These are phyloP conservation scores for Tetranychus piercei DNA, from an alignment of 2,888 invertebrate genomes.

Conservation along the genomic window DNA sequence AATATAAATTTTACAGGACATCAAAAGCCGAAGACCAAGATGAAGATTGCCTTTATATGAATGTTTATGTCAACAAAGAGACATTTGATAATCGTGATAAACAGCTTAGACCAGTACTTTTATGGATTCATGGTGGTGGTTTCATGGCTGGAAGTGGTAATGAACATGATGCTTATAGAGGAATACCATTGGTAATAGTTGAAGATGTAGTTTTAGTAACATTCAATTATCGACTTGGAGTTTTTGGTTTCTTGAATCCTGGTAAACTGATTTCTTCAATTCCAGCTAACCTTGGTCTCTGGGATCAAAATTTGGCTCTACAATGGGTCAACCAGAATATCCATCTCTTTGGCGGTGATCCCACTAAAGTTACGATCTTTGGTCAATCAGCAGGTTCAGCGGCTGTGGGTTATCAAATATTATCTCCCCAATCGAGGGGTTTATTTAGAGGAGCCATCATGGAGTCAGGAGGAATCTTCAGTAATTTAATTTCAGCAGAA, in stretches of 20 bases:
- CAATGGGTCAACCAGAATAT: slow-evolving; percentile 8
- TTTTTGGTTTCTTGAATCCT: slow-evolving; percentile 11
- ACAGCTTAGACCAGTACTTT: not conserved
- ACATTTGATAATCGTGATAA: not conserved
- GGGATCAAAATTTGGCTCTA: slow-evolving; percentile 9
- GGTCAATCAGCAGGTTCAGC: slow-evolving; percentile 6
- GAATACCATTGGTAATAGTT: not conserved
- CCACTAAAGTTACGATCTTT: slow-evolving; percentile 5
- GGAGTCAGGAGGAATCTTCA: not conserved
- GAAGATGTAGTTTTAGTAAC: slow-evolving; percentile 12
- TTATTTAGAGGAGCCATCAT: slow-evolving; percentile 14
- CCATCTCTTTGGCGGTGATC: slow-evolving; percentile 8
- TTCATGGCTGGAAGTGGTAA: not conserved
- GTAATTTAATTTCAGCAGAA: not conserved
- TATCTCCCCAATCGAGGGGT: not conserved
- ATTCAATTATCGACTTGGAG: slow-evolving; percentile 10
- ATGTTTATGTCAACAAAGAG: not conserved
- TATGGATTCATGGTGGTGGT: slow-evolving; percentile 14
- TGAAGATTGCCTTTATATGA: slow-evolving; percentile 14
- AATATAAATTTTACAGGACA: not conserved
- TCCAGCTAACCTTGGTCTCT: slow-evolving; percentile 5
- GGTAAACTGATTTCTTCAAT: not conserved
- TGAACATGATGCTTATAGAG: not conserved
- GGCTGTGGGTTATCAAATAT: not conserved
- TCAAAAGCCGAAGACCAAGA: not conserved